Evolutionary conservation across 1,140 invertebrate genomes (phyloP), one percentile per base, ranked within the genome.

Genomic region (Chironomus tepperi): DNA sequence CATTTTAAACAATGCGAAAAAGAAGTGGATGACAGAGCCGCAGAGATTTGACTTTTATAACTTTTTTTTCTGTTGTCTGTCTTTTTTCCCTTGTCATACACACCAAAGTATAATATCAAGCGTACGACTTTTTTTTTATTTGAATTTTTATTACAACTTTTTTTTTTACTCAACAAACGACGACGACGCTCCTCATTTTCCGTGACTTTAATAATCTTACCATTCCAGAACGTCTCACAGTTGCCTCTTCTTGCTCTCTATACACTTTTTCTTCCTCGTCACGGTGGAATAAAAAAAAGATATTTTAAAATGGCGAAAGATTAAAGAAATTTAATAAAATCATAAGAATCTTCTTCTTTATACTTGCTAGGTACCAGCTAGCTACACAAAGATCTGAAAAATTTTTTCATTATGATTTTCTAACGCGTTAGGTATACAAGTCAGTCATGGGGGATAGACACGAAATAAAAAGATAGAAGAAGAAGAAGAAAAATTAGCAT

Each of bases 361-460:
- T n/a, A 34, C 24, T 34, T 34, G 24, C 24, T 34, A 34, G 24
- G 24, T 34, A 34, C 24, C 24, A 34, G 47, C 15, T 57, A 34
- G 47, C 15, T 57, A 57, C 5, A 57, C 47, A 57, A n/a, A 57
- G 47, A 57, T 0, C 12, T 15, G 10, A n/a, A n/a, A 15, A 57
- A 57, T 57, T 57, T 57, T 57, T 57, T 57, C 47, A 57, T 57
- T 57, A 57, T 57, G n/a, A 57, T 57, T 57, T n/a, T 57, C n/a
- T 57, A 57, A 57, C 47, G 47, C 47, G 47, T n/a, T 57, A 57
- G 47, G 47, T 34, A 34, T 34, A 34, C 47, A n/a, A 15, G 12
- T n/a, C 12, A 57, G 12, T 57, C 47, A 57, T 57, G 47, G 47
- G 47, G 47, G 47, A 57, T 34, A 57, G n/a, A 57, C n/a, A 57